A percentile compares a stretch with the other conserved stretches of the same genome.
Evolutionary conservation across 2,797 vertebrate genomes (phyloP).

Genomic region (Macrochelys suwanniensis): DNA sequence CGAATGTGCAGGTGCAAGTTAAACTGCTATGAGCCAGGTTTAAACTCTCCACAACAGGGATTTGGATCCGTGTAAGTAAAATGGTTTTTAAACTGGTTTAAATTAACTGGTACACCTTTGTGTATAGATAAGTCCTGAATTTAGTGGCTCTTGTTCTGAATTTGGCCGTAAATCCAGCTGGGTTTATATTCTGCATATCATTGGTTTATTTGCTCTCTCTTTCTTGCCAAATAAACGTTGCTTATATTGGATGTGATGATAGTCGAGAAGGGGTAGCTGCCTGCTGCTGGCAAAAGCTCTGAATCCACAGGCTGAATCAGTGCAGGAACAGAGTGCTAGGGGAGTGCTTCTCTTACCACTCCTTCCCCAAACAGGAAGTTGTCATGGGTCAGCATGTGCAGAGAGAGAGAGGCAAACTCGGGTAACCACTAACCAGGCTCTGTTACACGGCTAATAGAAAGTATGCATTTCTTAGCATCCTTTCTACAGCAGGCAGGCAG

Average conservation of each 20-base stretch:
- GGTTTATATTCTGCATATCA: neutral
- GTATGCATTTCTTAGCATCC: fast-evolving
- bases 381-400: fast-evolving
- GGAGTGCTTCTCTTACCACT: neutral
- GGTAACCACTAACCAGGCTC: fast-evolving
- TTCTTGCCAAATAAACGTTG: neutral
- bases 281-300: neutral
- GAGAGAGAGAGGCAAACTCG: neutral
- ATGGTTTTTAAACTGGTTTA: neutral
- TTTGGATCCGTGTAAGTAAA: neutral
- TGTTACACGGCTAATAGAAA: fast-evolving
- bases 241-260: neutral
- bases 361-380: neutral
- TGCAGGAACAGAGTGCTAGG: neutral
- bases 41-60: neutral
- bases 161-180: neutral
- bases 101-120: neutral
- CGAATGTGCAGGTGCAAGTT: neutral
- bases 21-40: neutral
- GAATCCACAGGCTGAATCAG: fast-evolving
- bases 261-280: fast-evolving
- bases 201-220: neutral
- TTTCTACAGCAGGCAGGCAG: fast-evolving
- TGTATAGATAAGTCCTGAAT: neutral
- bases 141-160: neutral